Percentiles rank a stretch among this genome's conserved stretches.
Conservation (phyloP, 2,797 vertebrate species). For the Orientallactaga sibirica region DNA sequence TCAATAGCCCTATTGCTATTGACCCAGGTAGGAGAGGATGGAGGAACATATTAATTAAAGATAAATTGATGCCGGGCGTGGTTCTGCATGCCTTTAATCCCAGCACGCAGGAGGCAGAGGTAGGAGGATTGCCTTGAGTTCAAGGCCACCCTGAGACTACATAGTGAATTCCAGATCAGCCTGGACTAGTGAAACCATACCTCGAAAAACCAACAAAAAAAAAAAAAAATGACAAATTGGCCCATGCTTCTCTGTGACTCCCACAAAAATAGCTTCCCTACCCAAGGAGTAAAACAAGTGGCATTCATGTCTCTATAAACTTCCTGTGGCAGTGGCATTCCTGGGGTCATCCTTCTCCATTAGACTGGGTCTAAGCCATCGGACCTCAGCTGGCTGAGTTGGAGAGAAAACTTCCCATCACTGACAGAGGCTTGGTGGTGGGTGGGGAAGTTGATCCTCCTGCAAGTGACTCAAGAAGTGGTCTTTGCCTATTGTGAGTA, state of each 20-base stretch:
- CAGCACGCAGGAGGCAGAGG: no score
- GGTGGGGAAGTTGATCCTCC: not conserved
- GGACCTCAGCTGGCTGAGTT: not conserved
- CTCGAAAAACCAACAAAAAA: no score
- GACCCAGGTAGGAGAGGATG: slow-evolving; percentile 72
- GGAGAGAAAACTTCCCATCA: slow-evolving; percentile 19
- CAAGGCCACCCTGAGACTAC: no score
- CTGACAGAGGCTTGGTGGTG: slow-evolving; percentile 19
- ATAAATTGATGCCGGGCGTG: not conserved
- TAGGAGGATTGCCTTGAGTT: no score
- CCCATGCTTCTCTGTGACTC: slow-evolving; percentile 10
- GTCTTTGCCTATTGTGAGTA: not conserved
- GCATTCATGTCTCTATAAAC: not conserved
- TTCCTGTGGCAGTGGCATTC: slow-evolving; percentile 61
- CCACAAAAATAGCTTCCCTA: slow-evolving; percentile 56
- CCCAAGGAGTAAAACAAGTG: not conserved
- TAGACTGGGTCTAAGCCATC: not conserved
- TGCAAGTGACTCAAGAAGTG: not conserved
- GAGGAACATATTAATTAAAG: slow-evolving; percentile 77
- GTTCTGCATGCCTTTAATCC: no score
- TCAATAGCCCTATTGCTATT: slow-evolving; percentile 83
- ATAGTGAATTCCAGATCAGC: no score
- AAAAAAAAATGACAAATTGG: slow-evolving; percentile 34
- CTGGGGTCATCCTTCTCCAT: not conserved
- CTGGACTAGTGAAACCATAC: no score